A percentile compares a stretch with the other conserved stretches of the same genome.
These are phyloP conservation scores for Meliscaeva auricollis DNA, from an alignment of 2,888 invertebrate species.

Conservation along the genomic window DNA sequence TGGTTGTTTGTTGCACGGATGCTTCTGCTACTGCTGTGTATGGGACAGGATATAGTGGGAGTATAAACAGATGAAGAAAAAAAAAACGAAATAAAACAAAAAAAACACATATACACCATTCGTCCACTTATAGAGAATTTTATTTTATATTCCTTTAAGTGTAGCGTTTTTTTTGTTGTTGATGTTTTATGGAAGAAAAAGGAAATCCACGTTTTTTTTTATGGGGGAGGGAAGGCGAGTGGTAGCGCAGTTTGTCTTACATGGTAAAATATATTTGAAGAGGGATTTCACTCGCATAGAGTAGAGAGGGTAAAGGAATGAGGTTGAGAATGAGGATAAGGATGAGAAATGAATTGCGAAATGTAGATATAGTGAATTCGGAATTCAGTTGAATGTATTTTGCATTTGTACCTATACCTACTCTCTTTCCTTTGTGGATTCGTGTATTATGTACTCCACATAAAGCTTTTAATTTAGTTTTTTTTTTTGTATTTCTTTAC, in stretches of 20 bases:
- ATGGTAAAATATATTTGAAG: conserved; percentile 56
- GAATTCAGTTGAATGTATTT: conserved; percentile 44
- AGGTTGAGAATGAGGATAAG: conserved; percentile 10
- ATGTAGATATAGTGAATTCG: conserved; percentile 10
- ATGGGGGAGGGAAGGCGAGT: not conserved
- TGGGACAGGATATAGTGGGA: conserved; percentile 30
- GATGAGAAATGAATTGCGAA: conserved; percentile 46
- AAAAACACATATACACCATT: conserved; percentile 54
- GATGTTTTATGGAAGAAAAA: conserved; percentile 22
- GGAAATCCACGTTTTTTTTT: not conserved
- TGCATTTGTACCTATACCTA: conserved; percentile 16
- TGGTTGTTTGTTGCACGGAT: conserved; percentile 40
- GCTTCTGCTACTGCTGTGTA: no score
- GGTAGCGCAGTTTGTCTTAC: conserved; percentile 20
- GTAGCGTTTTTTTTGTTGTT: conserved; percentile 54
- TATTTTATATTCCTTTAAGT: conserved; percentile 74
- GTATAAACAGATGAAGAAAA: conserved; percentile 46
- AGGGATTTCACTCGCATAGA: conserved; percentile 31
- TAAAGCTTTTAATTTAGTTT: conserved; percentile 29
- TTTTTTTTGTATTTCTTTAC: conserved; percentile 5
- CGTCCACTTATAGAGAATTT: conserved; percentile 70
- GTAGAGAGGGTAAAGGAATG: not conserved
- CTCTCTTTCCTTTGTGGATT: not conserved
- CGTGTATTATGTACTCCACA: no score
- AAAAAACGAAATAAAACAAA: conserved; percentile 15